Base-by-base conservation (phyloP, 2,888 invertebrate species). In the Venustoraphidia nigricollis region DNA sequence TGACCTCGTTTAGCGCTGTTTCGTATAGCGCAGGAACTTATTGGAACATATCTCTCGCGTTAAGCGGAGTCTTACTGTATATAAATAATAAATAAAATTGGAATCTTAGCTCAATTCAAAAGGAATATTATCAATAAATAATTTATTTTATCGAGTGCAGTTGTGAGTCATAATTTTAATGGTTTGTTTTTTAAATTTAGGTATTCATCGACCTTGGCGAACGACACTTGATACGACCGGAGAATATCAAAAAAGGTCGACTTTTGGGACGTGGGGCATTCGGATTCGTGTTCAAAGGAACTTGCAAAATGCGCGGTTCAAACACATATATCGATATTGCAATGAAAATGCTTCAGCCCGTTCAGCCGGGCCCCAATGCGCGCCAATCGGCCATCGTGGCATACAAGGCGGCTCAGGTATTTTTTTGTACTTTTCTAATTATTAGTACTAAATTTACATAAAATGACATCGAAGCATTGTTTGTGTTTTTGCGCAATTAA, bases 251-350 rank as follows among this genome's bases (percentile, higher is more conserved):
- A 41, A 75, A 86, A 50, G 83, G 82, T 0, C 73, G 78, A 1
- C 67, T 89, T 45, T 72, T 93, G 36, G 97, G 97, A 0, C 80
- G 95, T n/a, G 98, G 98, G 2, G 95, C 96, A 0, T 98, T 97
- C 71, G 97, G 97, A 3, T 94, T 96, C 57, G 98, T 98, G 9
- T 92, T 93, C 63, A 79, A 83, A 58, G 92, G 86, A 1, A 73
- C 72, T 6, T 85, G 83, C 64, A 79, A 79, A 53, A 63, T 75
- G 42, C 69, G 76, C 41, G 72, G 73, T 9, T 68, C 73, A 2
- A 71, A 75, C 46, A 66, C 68, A 2, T 71, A 73, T 49, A 72
- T 76, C 14, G 78, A 84, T 50, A 88, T 95, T 2, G 96, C 97
- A 0, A 81, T 96, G 70, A 97, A 97, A 70, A 92, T 95, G 79